A percentile compares a stretch with the other conserved stretches of the same genome.
These are phyloP conservation scores for Sminthurinus aureus DNA, from an alignment of 2,888 invertebrate species.

Conservation along the genomic window DNA sequence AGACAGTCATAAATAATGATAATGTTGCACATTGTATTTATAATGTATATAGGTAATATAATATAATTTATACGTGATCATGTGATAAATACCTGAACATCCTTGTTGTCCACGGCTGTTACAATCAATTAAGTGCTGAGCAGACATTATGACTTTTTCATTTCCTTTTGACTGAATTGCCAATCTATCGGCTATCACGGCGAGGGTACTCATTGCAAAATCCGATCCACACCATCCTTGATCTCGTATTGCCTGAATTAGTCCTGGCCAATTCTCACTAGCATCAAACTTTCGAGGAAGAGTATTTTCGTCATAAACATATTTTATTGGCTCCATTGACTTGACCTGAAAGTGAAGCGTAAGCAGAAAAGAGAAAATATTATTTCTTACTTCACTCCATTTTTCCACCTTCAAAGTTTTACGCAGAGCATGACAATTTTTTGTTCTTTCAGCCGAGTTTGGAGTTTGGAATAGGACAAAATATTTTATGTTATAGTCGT, in stretches of 20 bases:
- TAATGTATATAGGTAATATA: no score
- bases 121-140: slow-evolving; percentile 88
- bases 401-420: background rate
- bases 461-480: no score
- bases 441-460: no score
- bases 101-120: slow-evolving; percentile 74
- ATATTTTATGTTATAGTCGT: no score
- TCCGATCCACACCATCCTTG: slow-evolving; percentile 84
- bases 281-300: slow-evolving; percentile 81
- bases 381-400: background rate
- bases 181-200: slow-evolving; percentile 71
- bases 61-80: background rate
- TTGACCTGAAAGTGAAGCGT: slow-evolving; percentile 49
- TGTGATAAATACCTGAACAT: slow-evolving; percentile 74
- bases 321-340: slow-evolving; percentile 60
- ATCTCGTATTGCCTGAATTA: slow-evolving; percentile 72
- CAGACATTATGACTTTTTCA: slow-evolving; percentile 76
- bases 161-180: slow-evolving; percentile 85
- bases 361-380: background rate
- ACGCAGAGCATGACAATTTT: background rate
- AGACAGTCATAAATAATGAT: no score
- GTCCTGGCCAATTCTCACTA: slow-evolving; percentile 75
- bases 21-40: no score
- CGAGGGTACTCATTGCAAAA: slow-evolving; percentile 89
- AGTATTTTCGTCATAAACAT: slow-evolving; percentile 68